A percentile compares a stretch with the other conserved stretches of the same genome.
Conservation (phyloP, 1,140 invertebrate species). For the Gryon sp. region DNA sequence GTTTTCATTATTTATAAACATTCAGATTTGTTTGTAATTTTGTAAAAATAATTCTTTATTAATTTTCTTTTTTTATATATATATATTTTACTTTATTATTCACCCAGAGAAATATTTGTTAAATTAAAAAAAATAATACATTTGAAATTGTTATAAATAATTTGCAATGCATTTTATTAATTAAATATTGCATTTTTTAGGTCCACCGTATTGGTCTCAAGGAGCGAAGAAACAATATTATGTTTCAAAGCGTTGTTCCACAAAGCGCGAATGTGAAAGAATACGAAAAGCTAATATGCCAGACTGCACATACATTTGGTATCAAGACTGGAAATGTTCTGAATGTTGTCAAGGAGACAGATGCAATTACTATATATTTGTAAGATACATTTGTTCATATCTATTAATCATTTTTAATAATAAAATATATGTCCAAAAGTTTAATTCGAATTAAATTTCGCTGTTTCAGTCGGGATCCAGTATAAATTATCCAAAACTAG, state of each 20-base stretch:
- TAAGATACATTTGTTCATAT: constrained; percentile 85
- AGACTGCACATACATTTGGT: constrained; percentile 96
- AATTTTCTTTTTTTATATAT: too few species aligned
- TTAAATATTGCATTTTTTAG: too few species aligned
- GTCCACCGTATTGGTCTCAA: constrained; percentile 95
- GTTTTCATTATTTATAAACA: neutral
- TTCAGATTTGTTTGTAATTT: neutral
- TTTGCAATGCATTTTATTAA: too few species aligned
- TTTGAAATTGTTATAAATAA: constrained; percentile 11
- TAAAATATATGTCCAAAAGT: too few species aligned
- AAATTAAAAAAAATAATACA: too few species aligned
- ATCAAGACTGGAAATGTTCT: constrained; percentile 97
- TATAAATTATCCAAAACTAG: too few species aligned
- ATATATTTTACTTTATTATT: too few species aligned
- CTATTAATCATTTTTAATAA: too few species aligned
- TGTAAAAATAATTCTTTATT: too few species aligned
- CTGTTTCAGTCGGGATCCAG: too few species aligned
- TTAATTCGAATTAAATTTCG: too few species aligned
- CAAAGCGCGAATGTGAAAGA: constrained; percentile 87
- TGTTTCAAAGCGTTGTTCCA: constrained; percentile 94
- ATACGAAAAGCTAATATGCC: constrained; percentile 85
- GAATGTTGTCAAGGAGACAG: constrained; percentile 98
- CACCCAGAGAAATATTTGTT: too few species aligned
- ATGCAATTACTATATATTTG: constrained; percentile 98
- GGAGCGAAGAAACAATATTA: constrained; percentile 96